phyloP scores from a whole-genome alignment of 2,888 invertebrate species.

The Lymantria dispar region DNA sequence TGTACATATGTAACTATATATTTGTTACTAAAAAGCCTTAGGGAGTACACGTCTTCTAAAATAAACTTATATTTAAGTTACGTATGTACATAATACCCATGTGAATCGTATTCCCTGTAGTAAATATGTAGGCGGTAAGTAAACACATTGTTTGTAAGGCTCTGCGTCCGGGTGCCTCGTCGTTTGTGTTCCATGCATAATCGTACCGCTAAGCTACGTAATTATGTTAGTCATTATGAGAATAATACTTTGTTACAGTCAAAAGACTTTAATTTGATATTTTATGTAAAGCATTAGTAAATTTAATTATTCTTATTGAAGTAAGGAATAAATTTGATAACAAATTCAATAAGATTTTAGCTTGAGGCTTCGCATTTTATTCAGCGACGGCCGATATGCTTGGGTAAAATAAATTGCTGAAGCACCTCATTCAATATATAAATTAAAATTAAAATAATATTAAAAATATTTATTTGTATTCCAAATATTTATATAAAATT shows the following conservation, averaged over 20 bases:
- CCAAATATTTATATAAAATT: too few relatives aligned
- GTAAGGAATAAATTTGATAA: background rate
- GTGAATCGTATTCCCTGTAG: conserved; percentile 35
- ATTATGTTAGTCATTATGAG: conserved; percentile 23
- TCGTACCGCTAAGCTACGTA: conserved; percentile 16
- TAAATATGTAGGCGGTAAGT: conserved; percentile 38
- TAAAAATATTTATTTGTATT: too few relatives aligned
- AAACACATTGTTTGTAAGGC: conserved; percentile 32
- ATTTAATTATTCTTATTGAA: conserved; percentile 13
- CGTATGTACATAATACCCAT: conserved; percentile 26
- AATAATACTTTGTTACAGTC: conserved; percentile 18
- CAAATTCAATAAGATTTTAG: too few relatives aligned
- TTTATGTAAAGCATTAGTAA: background rate
- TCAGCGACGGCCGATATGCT: too few relatives aligned
- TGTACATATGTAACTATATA: background rate
- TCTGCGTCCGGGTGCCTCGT: conserved; percentile 9
- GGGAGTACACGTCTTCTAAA: conserved; percentile 20
- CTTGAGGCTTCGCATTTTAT: too few relatives aligned
- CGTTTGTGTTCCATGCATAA: conserved; percentile 16
- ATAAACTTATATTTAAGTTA: conserved; percentile 35
- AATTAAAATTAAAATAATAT: too few relatives aligned
- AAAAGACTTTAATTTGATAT: conserved; percentile 3
- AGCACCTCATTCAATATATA: too few relatives aligned
- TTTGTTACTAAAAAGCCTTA: conserved; percentile 19
- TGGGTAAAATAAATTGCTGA: too few relatives aligned